Base-by-base conservation (phyloP, 2,113 vertebrate genomes). In the Scophthalmus maximus region DNA sequence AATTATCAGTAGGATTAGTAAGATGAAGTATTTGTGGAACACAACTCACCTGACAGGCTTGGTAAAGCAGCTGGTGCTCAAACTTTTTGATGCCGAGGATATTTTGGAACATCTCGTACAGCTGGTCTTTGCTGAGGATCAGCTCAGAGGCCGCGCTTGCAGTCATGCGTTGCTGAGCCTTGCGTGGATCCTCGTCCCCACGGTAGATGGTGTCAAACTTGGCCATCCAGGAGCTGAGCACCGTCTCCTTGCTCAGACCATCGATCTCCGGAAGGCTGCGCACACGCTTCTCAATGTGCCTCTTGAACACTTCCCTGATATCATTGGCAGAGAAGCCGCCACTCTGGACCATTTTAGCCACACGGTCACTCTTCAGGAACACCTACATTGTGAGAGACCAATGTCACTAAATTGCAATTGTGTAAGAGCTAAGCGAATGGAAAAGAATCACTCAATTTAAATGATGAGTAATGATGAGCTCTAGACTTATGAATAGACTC, bases 41-140 rank as follows among this genome's bases (percentile, higher is more conserved):
- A n/a, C n/a, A n/a, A 74, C 91, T 91, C 92, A 99, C 98, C 97
- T 99, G 98, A 84, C 98, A 99, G 0, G 98, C 97, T 8, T 99
- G 98, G 88, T 99, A 99, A 10, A 99, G 93, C 71, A 99, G 96
- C 82, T 99, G 98, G 86, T 99, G 98, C 73, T 99, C 98, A 63
- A 99, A 99, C 68, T 99, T 99, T 87, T 99, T 99, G 91, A 99
- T 99, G 61, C 97, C 96, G 8, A 99, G 93, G 87, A 99, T 99
- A 74, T 97, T 97, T 91, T 99, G 98, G 91, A 99, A 99, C 98
- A 99, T 99, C 91, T 99, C 98, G 0, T 99, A 99, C 75, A 99
- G 95, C 78, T 99, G 98, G 77, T 99, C 98, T 87, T 99, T 99
- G 94, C 98, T 99, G 64, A 99, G 96, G 86, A 99, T 99, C 68